phyloP scores from a whole-genome alignment of 2,113 vertebrate species.

The Gasterosteus nipponicus region DNA sequence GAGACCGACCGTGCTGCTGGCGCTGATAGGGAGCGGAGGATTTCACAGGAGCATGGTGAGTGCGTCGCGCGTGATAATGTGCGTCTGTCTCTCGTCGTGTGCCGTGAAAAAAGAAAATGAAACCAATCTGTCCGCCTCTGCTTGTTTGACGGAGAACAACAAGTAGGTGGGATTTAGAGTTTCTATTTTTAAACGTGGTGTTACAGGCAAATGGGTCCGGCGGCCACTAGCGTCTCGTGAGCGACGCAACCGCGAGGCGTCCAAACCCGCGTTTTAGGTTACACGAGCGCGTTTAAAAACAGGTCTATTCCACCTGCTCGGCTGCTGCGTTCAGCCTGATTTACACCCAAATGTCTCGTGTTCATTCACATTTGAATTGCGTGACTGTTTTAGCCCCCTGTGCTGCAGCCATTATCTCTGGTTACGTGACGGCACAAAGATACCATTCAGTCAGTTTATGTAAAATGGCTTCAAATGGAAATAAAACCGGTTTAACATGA shows the following conservation, averaged over 20 bases:
- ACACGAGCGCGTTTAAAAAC: no score
- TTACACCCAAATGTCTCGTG: fast-evolving
- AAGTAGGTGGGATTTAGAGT: not conserved
- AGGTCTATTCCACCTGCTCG: fast-evolving
- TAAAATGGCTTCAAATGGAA: no score
- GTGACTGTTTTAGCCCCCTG: no score
- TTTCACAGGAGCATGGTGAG: conserved; percentile 74
- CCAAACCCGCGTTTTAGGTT: not conserved
- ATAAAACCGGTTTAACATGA: not conserved
- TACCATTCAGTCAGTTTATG: not conserved
- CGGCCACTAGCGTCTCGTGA: not conserved
- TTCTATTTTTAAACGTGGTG: conserved; percentile 54
- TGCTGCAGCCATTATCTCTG: not conserved
- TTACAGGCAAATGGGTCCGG: conserved; percentile 42
- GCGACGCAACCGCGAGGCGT: fast-evolving
- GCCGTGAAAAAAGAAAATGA: fast-evolving
- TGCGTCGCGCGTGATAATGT: fast-evolving
- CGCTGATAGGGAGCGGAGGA: conserved; percentile 42
- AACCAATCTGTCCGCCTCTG: not conserved
- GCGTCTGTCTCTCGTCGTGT: fast-evolving
- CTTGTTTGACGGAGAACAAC: fast-evolving
- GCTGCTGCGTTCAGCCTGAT: not conserved
- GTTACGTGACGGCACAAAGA: not conserved
- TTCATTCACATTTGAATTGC: not conserved
- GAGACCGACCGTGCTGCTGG: conserved; percentile 33